phyloP scores from a whole-genome alignment of 2,797 vertebrate species.

The Phyllotis vaccarum region DNA sequence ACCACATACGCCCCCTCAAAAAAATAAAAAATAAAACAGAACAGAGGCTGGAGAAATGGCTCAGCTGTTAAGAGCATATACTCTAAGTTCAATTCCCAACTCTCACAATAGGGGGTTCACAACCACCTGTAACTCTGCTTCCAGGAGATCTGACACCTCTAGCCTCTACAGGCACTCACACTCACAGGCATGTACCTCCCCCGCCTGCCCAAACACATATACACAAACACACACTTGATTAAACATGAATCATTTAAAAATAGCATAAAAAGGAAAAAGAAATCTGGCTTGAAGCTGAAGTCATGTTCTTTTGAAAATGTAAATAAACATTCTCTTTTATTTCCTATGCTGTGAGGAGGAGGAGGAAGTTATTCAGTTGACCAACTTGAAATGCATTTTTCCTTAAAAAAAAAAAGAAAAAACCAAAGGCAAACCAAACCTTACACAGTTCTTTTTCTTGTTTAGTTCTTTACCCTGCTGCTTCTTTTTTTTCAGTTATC shows the following conservation, averaged over 20 bases:
- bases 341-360: conserved; percentile 6
- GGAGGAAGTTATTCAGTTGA: background rate
- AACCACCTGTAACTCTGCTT: background rate
- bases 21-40: background rate
- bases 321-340: background rate
- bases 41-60: background rate
- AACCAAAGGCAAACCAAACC: background rate
- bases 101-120: background rate
- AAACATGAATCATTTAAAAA: background rate
- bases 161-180: background rate
- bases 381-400: conserved; percentile 41
- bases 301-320: background rate
- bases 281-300: conserved; percentile 26
- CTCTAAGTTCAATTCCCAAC: background rate
- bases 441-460: background rate
- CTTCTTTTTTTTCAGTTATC: too few relatives aligned
- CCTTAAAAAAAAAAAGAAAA: conserved; percentile 28
- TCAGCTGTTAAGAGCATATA: background rate
- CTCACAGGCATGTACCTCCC: background rate
- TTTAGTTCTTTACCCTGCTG: background rate
- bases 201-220: background rate
- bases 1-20: background rate
- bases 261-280: background rate
- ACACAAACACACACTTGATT: background rate
- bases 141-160: background rate